phyloP scores from a whole-genome alignment of 2,113 vertebrate genomes.

The Nicator chloris region DNA sequence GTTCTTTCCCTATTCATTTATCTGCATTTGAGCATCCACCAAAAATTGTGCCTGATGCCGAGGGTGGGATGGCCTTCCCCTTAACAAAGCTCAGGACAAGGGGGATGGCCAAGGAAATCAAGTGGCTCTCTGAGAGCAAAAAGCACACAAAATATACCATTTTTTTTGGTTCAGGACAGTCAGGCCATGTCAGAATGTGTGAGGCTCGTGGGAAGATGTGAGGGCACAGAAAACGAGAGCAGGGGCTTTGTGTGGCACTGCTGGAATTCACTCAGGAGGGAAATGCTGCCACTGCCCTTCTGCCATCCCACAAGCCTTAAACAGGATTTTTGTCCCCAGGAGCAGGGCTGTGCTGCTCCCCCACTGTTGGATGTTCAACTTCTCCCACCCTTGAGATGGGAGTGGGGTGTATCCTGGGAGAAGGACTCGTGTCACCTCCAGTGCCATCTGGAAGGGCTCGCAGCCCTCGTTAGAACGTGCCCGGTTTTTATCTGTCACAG shows the following conservation, averaged over 20 bases:
- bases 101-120: background rate
- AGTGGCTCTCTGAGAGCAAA: background rate
- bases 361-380: background rate
- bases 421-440: background rate
- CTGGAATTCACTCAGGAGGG: background rate
- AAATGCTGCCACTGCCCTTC: rapidly evolving
- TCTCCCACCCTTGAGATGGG: background rate
- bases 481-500: background rate
- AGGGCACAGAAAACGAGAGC: background rate
- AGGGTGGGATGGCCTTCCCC: background rate
- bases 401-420: background rate
- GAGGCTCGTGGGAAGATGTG: background rate
- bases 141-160: background rate
- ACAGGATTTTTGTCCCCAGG: background rate
- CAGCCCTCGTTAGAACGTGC: background rate
- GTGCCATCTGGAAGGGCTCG: background rate
- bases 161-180: background rate
- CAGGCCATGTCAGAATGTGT: background rate
- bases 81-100: background rate
- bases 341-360: background rate
- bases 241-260: background rate
- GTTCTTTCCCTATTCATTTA: background rate
- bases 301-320: background rate
- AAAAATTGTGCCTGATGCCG: too few species aligned
- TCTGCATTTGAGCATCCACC: background rate